phyloP scores from a whole-genome alignment of 2,797 vertebrate species.

The Gallinago nigripennis region DNA sequence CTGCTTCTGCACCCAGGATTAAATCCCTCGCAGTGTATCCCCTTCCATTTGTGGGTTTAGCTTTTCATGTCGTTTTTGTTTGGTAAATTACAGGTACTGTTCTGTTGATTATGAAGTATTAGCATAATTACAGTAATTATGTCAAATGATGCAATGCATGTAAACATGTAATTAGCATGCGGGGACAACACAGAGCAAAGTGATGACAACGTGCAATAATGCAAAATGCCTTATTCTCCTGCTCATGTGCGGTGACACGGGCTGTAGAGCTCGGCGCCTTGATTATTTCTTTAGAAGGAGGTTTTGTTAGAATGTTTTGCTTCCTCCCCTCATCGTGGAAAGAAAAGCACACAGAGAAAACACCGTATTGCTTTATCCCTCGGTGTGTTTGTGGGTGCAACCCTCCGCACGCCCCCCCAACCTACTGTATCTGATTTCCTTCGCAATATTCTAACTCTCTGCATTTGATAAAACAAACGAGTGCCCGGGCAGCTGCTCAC shows the following conservation, averaged over 20 bases:
- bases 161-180: conserved; percentile 66
- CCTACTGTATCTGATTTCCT: conserved; percentile 11
- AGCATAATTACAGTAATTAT: conserved; percentile 69
- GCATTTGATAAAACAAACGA: conserved; percentile 52
- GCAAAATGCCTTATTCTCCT: conserved; percentile 31
- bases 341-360: conserved; percentile 17
- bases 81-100: conserved; percentile 66
- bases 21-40: background rate
- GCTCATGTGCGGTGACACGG: background rate
- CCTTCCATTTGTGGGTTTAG: conserved; percentile 46
- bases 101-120: conserved; percentile 59
- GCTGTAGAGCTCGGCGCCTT: conserved; percentile 33
- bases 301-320: conserved; percentile 44
- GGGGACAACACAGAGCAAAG: conserved; percentile 48
- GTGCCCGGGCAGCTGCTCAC: conserved; percentile 38
- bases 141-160: conserved; percentile 58
- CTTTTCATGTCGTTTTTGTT: conserved; percentile 59
- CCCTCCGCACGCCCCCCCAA: background rate
- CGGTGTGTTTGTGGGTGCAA: background rate
- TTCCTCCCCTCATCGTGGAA: conserved; percentile 3
- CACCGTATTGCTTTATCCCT: background rate
- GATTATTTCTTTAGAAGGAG: conserved; percentile 51
- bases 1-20: background rate
- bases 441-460: conserved; percentile 12
- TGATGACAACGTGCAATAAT: conserved; percentile 47